Conservation (phyloP, 2,797 vertebrate genomes). For the Dromococcyx pavoninus region DNA sequence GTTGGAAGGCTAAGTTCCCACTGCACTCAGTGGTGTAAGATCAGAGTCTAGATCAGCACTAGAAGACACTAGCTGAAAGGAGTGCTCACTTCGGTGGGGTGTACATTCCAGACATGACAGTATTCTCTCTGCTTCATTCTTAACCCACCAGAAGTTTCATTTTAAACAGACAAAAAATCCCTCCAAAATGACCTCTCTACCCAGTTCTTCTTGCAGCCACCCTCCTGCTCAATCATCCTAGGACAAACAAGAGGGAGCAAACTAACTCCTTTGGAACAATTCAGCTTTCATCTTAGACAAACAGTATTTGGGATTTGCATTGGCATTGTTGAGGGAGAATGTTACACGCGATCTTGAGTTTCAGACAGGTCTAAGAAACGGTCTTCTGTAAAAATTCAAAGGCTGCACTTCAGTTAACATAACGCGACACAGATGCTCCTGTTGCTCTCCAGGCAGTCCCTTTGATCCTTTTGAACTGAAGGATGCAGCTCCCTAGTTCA, state of each 20-base stretch:
- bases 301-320: not conserved
- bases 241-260: not conserved
- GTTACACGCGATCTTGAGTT: not conserved
- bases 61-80: not conserved
- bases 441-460: not conserved
- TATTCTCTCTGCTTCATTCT: not conserved
- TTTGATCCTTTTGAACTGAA: not conserved
- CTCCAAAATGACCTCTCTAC: not conserved
- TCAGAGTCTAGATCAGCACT: not conserved
- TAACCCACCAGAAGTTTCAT: not conserved
- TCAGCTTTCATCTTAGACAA: not conserved
- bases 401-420: fast-evolving
- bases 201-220: not conserved
- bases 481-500: not conserved
- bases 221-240: not conserved
- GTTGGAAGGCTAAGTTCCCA: not conserved
- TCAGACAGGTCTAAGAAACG: not conserved
- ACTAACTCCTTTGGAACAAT: not conserved
- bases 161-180: not conserved
- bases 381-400: not conserved
- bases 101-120: not conserved
- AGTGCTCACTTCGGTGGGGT: not conserved
- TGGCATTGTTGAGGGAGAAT: not conserved
- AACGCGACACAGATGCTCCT: fast-evolving
- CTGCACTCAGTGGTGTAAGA: not conserved